A percentile compares a stretch with the other conserved stretches of the same genome.
phyloP scores from a whole-genome alignment of 30 jellyfish, hydroid and myxozoan genomes.

The Rhopilema esculentum region DNA sequence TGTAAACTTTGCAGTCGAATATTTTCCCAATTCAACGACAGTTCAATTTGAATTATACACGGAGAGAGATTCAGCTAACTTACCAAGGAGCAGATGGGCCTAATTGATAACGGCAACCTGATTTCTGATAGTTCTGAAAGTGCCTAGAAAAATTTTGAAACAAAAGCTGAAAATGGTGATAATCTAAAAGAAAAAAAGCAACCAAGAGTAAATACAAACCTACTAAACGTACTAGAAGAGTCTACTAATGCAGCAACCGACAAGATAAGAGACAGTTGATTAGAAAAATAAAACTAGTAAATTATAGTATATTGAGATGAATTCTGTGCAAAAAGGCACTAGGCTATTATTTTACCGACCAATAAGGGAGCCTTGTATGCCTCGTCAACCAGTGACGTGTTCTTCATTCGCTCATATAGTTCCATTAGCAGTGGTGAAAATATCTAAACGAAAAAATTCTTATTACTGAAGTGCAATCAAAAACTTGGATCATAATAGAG shows the following conservation, averaged over 20 bases:
- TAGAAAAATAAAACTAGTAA: too few relatives aligned
- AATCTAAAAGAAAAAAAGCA: background rate
- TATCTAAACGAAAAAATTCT: slow-evolving; percentile 50
- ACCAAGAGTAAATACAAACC: too few relatives aligned
- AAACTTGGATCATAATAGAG: too few relatives aligned
- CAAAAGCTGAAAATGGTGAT: background rate
- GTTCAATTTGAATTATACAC: background rate
- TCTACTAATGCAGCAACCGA: too few relatives aligned
- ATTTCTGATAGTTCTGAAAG: slow-evolving; percentile 88
- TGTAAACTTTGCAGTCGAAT: too few relatives aligned
- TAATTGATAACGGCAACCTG: slow-evolving; percentile 48
- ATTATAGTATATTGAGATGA: too few relatives aligned
- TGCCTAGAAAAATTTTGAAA: slow-evolving; percentile 48
- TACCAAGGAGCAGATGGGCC: slow-evolving; percentile 95
- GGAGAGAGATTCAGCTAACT: background rate
- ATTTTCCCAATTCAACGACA: too few relatives aligned
- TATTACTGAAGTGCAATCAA: too few relatives aligned
- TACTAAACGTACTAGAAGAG: too few relatives aligned
- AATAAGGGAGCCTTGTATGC: slow-evolving; percentile 65
- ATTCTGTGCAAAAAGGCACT: too few relatives aligned
- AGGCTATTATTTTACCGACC: too few relatives aligned
- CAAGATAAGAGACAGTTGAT: too few relatives aligned
- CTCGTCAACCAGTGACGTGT: slow-evolving; percentile 71
- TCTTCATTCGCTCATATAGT: slow-evolving; percentile 68
- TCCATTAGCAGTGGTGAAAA: slow-evolving; percentile 76